phyloP scores from a whole-genome alignment of 2,888 invertebrate genomes.

The Rhogogaster chlorosoma region DNA sequence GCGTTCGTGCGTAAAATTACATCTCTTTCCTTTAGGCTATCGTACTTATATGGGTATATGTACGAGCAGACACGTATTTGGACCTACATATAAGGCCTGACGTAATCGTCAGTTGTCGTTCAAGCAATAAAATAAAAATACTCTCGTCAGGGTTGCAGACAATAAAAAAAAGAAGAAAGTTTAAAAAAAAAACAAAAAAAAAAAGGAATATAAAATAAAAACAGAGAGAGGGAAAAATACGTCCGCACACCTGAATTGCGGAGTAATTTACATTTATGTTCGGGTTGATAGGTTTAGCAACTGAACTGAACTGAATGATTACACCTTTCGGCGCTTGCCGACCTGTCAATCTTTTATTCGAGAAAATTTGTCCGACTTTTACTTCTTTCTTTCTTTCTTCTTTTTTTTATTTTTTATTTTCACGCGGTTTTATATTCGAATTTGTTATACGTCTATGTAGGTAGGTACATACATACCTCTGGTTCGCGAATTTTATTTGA shows the following conservation, averaged over 20 bases:
- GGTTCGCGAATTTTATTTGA: background rate
- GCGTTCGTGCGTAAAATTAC: constrained; percentile 59
- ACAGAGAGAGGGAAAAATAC: background rate
- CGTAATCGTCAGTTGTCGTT: constrained; percentile 35
- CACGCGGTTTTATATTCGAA: background rate
- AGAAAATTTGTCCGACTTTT: background rate
- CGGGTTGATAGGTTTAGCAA: constrained; percentile 18
- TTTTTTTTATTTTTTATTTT: too few relatives aligned
- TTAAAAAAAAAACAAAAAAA: background rate
- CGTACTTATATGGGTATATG: constrained; percentile 17
- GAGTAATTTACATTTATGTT: constrained; percentile 3
- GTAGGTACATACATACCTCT: background rate
- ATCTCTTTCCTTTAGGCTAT: constrained; percentile 50
- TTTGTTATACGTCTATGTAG: too few relatives aligned
- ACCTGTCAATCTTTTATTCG: constrained; percentile 4
- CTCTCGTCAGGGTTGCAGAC: background rate
- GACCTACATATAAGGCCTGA: constrained; percentile 16
- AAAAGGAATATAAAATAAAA: background rate
- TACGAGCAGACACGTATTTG: background rate
- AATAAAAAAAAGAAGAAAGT: background rate
- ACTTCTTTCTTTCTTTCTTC: background rate
- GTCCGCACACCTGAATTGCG: constrained; percentile 2
- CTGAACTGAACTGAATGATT: background rate
- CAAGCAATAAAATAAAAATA: constrained; percentile 25
- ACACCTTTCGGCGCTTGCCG: background rate